Evolutionary conservation across 2,113 vertebrate species (phyloP).

Genomic region (Scomber colias): DNA sequence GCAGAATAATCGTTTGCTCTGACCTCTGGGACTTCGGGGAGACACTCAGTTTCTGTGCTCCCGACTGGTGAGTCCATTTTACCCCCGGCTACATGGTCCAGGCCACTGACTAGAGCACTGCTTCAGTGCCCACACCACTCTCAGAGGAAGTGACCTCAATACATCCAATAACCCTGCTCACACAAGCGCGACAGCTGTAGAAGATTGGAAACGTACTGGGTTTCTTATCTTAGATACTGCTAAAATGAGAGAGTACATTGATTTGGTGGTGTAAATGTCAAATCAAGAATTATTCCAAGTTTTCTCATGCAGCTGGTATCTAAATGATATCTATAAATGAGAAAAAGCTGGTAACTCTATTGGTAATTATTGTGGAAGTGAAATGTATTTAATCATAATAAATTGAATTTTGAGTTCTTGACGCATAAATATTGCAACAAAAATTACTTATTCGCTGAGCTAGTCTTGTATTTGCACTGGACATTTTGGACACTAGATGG

Average conservation of each 20-base stretch:
- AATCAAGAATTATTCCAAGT: constrained; percentile 21
- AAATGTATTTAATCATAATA: not conserved
- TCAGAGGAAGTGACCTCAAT: constrained; percentile 82
- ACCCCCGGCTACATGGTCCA: constrained; percentile 59
- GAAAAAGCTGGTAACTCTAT: not conserved
- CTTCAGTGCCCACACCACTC: constrained; percentile 73
- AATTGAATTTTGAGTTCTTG: not conserved
- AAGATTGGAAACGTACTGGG: constrained; percentile 62
- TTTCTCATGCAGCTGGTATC: constrained; percentile 26
- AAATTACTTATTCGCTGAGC: not conserved
- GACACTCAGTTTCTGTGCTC: constrained; percentile 48
- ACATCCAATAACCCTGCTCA: constrained; percentile 76
- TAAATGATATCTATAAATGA: constrained; percentile 29
- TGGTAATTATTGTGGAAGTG: constrained; percentile 1
- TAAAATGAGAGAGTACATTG: constrained; percentile 49
- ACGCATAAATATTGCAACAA: not conserved
- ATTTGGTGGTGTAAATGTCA: constrained; percentile 60
- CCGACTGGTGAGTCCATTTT: constrained; percentile 72
- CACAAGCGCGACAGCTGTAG: constrained; percentile 64
- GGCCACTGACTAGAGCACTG: constrained; percentile 67
- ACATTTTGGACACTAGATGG: not conserved
- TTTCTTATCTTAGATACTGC: constrained; percentile 52
- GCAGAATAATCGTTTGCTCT: constrained; percentile 49
- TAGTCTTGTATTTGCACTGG: too few species aligned
- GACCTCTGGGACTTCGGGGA: constrained; percentile 58